A percentile compares a stretch with the other conserved stretches of the same genome.
These are phyloP conservation scores for Battus philenor DNA, from an alignment of 1,140 invertebrate species.

Conservation along the genomic window DNA sequence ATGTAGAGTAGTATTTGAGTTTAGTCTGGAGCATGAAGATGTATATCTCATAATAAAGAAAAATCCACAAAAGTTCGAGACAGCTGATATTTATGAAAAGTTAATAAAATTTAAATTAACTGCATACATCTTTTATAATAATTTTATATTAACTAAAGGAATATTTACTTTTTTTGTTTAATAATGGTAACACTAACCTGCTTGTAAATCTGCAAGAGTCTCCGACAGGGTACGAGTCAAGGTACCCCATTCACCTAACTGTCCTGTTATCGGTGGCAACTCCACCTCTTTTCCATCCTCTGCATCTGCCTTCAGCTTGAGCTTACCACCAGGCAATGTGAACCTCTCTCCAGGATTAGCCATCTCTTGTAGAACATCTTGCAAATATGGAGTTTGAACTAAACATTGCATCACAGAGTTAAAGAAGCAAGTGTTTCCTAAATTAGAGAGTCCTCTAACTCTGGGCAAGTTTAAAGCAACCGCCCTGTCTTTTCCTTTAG, in stretches of 20 bases:
- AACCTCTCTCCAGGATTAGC: conserved; percentile 82
- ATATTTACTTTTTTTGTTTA: too few relatives aligned
- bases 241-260: conserved; percentile 82
- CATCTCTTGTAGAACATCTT: conserved; percentile 83
- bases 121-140: too few relatives aligned
- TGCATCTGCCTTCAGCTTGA: conserved; percentile 65
- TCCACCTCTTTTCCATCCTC: conserved; percentile 60
- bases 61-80: too few relatives aligned
- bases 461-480: conserved; percentile 62
- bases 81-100: too few relatives aligned
- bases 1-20: too few relatives aligned
- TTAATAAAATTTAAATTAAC: too few relatives aligned
- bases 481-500: conserved; percentile 57
- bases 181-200: conserved; percentile 37
- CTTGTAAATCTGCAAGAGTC: conserved; percentile 83
- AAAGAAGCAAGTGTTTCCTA: conserved; percentile 98
- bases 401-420: conserved; percentile 96
- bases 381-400: conserved; percentile 89
- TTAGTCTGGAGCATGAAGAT: too few relatives aligned
- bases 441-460: conserved; percentile 85
- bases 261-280: conserved; percentile 80
- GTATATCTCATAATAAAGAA: too few relatives aligned
- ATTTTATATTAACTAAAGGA: too few relatives aligned
- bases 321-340: conserved; percentile 81
- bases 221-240: conserved; percentile 82